These are phyloP conservation scores for Aethina tumida DNA, from an alignment of 1,140 invertebrate genomes.

Conservation along the genomic window DNA sequence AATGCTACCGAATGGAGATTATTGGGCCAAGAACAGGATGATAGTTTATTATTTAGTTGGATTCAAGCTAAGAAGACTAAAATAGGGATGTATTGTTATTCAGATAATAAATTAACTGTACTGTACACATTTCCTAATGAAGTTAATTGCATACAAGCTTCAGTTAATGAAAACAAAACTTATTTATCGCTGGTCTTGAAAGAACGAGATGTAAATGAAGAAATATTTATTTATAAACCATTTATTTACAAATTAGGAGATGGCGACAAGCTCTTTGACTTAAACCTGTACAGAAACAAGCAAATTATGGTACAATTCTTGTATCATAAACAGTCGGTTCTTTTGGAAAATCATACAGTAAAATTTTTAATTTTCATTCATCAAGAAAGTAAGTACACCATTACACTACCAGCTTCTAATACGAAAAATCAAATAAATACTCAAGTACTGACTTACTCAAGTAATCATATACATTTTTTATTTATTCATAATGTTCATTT, in stretches of 20 bases:
- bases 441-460: no score
- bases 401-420: slow-evolving; percentile 12
- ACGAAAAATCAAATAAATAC: no score
- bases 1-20: slow-evolving; percentile 63
- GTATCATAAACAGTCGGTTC: slow-evolving; percentile 54
- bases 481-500: no score
- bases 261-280: slow-evolving; percentile 37
- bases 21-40: slow-evolving; percentile 65
- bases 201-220: slow-evolving; percentile 2
- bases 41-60: slow-evolving; percentile 60
- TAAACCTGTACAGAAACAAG: slow-evolving; percentile 44
- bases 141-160: slow-evolving; percentile 66
- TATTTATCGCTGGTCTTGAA: slow-evolving; percentile 10
- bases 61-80: slow-evolving; percentile 39
- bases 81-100: slow-evolving; percentile 43
- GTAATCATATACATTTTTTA: no score
- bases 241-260: slow-evolving; percentile 50
- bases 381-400: slow-evolving; percentile 57
- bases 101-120: slow-evolving; percentile 45
- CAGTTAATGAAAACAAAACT: slow-evolving; percentile 45
- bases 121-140: slow-evolving; percentile 52
- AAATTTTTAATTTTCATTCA: slow-evolving; percentile 68
- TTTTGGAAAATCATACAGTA: slow-evolving; percentile 48
- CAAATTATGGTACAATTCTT: slow-evolving; percentile 72
- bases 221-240: slow-evolving; percentile 40